These are phyloP conservation scores for Pelagia noctiluca DNA, from an alignment of 30 jellyfish, hydroid and myxozoan genomes.

Conservation along the genomic window DNA sequence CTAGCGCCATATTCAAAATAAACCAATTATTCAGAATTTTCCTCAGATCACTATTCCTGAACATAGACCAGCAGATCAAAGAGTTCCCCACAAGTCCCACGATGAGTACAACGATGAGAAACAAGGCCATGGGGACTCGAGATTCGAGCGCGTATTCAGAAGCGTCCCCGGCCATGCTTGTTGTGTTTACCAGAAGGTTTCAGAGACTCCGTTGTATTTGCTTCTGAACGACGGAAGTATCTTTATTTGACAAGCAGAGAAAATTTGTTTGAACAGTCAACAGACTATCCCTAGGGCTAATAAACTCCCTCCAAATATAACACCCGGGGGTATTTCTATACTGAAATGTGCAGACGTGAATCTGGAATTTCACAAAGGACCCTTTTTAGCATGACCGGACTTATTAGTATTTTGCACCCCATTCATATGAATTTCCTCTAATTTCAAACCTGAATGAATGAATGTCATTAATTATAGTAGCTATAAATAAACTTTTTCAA, in stretches of 20 bases:
- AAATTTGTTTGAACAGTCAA: background rate
- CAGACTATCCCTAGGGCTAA: background rate
- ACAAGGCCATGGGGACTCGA: conserved; percentile 71
- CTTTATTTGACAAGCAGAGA: background rate
- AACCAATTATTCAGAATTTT: conserved; percentile 70
- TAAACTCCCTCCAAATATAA: background rate
- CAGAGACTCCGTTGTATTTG: no score
- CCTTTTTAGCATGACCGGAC: no score
- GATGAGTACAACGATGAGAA: conserved; percentile 24
- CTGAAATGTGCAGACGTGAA: no score
- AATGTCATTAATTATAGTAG: no score
- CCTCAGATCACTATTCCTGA: conserved; percentile 60
- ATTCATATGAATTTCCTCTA: no score
- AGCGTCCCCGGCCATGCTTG: conserved; percentile 23
- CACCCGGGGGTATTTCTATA: background rate
- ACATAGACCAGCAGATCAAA: conserved; percentile 71
- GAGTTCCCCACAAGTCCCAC: conserved; percentile 70
- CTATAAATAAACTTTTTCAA: no score
- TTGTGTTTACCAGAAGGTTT: no score
- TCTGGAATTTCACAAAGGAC: no score
- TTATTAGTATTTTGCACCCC: no score
- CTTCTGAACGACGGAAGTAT: no score
- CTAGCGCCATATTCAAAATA: conserved; percentile 68
- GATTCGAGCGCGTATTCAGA: conserved; percentile 59
- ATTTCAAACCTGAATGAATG: no score